Percentiles rank a stretch among this genome's conserved stretches.
Conservation (phyloP, 2,797 vertebrate genomes). For the Champsocephalus esox region DNA sequence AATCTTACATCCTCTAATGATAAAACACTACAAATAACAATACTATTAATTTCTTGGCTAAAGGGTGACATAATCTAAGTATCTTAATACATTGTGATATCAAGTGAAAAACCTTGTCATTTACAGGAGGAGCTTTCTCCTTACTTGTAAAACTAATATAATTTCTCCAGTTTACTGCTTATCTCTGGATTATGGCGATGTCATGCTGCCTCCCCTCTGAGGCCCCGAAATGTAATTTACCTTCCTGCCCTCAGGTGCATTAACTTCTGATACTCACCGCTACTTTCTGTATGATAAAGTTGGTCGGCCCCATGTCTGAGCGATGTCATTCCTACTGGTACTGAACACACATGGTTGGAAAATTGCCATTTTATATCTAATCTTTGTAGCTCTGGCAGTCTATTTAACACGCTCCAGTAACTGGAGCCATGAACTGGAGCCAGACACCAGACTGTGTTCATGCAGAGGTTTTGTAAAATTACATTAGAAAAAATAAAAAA, state of each 20-base stretch:
- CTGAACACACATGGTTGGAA: constrained; percentile 29
- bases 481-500: neutral
- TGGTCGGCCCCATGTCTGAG: constrained; percentile 22
- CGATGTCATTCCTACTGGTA: constrained; percentile 38
- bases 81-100: neutral
- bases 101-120: neutral
- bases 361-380: constrained; percentile 45
- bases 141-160: neutral
- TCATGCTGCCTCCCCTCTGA: constrained; percentile 17
- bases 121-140: neutral
- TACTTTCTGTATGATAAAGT: constrained; percentile 24
- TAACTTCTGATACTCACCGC: constrained; percentile 11
- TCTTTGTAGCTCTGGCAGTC: constrained; percentile 18
- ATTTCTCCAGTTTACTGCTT: constrained; percentile 16
- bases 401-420: constrained; percentile 35
- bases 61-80: constrained; percentile 1
- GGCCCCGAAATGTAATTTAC: constrained; percentile 27
- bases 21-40: neutral
- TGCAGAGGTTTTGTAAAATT: constrained; percentile 23
- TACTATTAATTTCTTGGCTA: neutral
- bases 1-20: neutral
- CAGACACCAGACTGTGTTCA: constrained; percentile 24
- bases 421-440: constrained; percentile 34
- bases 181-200: neutral
- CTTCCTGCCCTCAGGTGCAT: constrained; percentile 28